Evolutionary conservation across 2,888 invertebrate genomes (phyloP).

Genomic region (Nemoura dubitans): DNA sequence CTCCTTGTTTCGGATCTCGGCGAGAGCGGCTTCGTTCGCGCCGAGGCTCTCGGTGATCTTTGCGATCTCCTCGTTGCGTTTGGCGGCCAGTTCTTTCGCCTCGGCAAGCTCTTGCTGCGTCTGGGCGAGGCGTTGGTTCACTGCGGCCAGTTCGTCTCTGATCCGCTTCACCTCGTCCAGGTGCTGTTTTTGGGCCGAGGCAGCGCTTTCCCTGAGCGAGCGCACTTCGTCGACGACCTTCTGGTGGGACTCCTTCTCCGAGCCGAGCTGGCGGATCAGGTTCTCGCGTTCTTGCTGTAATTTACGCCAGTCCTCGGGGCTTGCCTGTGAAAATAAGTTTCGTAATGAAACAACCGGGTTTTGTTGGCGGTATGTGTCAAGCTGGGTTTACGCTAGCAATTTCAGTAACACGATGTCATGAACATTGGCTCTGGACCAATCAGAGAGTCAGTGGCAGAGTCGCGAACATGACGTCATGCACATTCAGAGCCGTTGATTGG

Average conservation of each 20-base stretch:
- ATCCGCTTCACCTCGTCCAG: conserved; percentile 55
- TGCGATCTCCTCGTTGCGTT: conserved; percentile 68
- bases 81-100: conserved; percentile 67
- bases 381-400: no score
- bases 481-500: no score
- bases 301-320: conserved; percentile 92
- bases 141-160: conserved; percentile 68
- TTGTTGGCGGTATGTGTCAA: no score
- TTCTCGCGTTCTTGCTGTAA: conserved; percentile 84
- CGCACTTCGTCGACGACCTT: conserved; percentile 75
- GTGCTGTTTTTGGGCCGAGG: conserved; percentile 45
- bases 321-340: conserved; percentile 62
- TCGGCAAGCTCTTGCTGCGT: conserved; percentile 72
- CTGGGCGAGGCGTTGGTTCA: conserved; percentile 68
- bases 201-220: conserved; percentile 64
- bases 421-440: no score
- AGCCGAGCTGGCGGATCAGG: conserved; percentile 78
- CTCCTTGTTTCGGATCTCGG: conserved; percentile 70
- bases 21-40: conserved; percentile 72
- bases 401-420: no score
- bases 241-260: conserved; percentile 76
- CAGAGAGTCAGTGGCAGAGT: no score
- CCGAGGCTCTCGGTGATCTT: conserved; percentile 64
- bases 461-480: no score
- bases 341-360: no score